Evolutionary conservation across 2,888 invertebrate genomes (phyloP).

Genomic region (Diaprepes abbreviatus): DNA sequence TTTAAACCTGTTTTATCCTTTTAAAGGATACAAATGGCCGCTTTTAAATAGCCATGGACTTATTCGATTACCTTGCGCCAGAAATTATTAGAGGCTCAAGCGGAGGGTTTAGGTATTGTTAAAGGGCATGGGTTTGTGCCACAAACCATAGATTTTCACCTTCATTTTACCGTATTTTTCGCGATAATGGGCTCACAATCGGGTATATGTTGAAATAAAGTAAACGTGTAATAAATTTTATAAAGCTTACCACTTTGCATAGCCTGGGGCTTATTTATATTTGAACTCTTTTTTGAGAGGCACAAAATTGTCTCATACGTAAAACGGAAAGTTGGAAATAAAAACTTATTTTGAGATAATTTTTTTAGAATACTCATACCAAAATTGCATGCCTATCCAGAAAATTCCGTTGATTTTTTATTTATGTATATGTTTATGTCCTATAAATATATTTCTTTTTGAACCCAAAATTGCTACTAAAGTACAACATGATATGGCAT

Average conservation of each 20-base stretch:
- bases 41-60: conserved; percentile 41
- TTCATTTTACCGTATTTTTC: conserved; percentile 24
- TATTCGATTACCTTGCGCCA: conserved; percentile 39
- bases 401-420: too few relatives aligned
- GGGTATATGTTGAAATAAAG: conserved; percentile 9
- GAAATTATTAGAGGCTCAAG: conserved; percentile 31
- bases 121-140: conserved; percentile 14
- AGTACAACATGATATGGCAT: too few relatives aligned
- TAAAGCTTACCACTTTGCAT: neutral
- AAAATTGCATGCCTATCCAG: too few relatives aligned
- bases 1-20: conserved; percentile 41
- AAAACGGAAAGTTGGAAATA: too few relatives aligned
- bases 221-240: conserved; percentile 1
- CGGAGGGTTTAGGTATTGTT: conserved; percentile 25
- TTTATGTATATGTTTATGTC: too few relatives aligned
- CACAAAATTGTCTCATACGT: too few relatives aligned
- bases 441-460: too few relatives aligned
- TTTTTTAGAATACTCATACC: too few relatives aligned
- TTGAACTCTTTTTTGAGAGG: too few relatives aligned
- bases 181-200: conserved; percentile 6
- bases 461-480: too few relatives aligned
- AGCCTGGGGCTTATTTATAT: too few relatives aligned
- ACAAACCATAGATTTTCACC: conserved; percentile 29
- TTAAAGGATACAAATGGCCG: conserved; percentile 38
- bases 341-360: too few relatives aligned